Conservation (phyloP, 2,888 invertebrate genomes). For the Watsonalla cultraria region DNA sequence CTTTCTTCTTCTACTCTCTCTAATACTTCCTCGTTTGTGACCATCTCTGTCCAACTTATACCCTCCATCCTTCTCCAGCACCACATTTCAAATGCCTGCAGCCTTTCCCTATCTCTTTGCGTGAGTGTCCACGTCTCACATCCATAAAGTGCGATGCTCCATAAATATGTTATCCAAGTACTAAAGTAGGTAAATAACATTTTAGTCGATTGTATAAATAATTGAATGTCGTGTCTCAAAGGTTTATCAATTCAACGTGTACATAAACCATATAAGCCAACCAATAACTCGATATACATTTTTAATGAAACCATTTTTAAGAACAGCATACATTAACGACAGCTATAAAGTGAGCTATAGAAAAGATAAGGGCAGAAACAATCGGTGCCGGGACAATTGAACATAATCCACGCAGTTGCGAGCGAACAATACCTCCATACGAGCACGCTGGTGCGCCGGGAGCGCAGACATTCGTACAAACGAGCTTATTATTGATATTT, state of each 20-base stretch:
- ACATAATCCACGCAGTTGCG: conserved; percentile 60
- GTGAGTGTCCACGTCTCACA: no score
- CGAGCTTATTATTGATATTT: conserved; percentile 66
- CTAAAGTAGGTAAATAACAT: no score
- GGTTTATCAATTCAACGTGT: background rate
- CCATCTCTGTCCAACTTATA: no score
- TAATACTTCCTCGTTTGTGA: no score
- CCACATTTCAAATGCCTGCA: no score
- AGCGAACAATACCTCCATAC: conserved; percentile 43
- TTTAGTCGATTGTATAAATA: no score
- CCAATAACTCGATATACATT: conserved; percentile 5
- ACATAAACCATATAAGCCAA: background rate
- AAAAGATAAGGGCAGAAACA: conserved; percentile 33
- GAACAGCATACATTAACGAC: conserved; percentile 46
- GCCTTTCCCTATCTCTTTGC: no score
- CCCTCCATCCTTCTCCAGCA: no score
- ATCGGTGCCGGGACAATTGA: conserved; percentile 46
- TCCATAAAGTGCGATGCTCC: no score
- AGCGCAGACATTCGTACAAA: conserved; percentile 46
- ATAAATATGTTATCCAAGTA: no score
- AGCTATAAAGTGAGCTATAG: conserved; percentile 46
- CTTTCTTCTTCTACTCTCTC: no score
- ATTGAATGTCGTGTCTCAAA: background rate
- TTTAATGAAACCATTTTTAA: conserved; percentile 30
- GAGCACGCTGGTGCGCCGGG: background rate